Conservation (phyloP, 2,888 invertebrate genomes). For the Rhamnusium bicolor region DNA sequence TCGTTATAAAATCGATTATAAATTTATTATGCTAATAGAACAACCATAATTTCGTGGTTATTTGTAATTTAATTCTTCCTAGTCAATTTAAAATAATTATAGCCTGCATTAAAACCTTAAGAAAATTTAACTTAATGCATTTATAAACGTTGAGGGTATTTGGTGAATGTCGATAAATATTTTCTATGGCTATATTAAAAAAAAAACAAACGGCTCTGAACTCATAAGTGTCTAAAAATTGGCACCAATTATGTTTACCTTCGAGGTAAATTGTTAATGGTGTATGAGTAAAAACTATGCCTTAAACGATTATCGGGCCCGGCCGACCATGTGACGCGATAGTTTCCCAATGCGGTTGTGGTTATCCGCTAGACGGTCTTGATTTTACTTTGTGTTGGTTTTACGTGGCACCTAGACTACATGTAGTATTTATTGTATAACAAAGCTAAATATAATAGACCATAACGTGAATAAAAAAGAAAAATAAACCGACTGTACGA, state of each 20-base stretch:
- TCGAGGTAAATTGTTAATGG: slow-evolving; percentile 39
- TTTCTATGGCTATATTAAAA: slow-evolving; percentile 27
- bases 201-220: slow-evolving; percentile 27
- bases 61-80: slow-evolving; percentile 38
- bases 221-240: slow-evolving; percentile 40
- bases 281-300: slow-evolving; percentile 33
- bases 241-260: slow-evolving; percentile 42
- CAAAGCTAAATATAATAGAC: slow-evolving; percentile 42
- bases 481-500: background rate
- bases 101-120: slow-evolving; percentile 28
- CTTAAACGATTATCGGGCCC: slow-evolving; percentile 23
- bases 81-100: slow-evolving; percentile 43
- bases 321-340: slow-evolving; percentile 27
- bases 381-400: slow-evolving; percentile 43
- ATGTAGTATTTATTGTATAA: slow-evolving; percentile 34
- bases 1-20: slow-evolving; percentile 29
- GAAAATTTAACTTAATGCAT: slow-evolving; percentile 40
- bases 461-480: slow-evolving; percentile 38
- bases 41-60: slow-evolving; percentile 40
- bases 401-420: slow-evolving; percentile 39
- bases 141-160: slow-evolving; percentile 42
- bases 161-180: slow-evolving; percentile 38
- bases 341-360: slow-evolving; percentile 35
- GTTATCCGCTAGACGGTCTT: slow-evolving; percentile 44
- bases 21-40: slow-evolving; percentile 41